phyloP scores from a whole-genome alignment of 2,113 vertebrate species.

The Delphinus delphis region DNA sequence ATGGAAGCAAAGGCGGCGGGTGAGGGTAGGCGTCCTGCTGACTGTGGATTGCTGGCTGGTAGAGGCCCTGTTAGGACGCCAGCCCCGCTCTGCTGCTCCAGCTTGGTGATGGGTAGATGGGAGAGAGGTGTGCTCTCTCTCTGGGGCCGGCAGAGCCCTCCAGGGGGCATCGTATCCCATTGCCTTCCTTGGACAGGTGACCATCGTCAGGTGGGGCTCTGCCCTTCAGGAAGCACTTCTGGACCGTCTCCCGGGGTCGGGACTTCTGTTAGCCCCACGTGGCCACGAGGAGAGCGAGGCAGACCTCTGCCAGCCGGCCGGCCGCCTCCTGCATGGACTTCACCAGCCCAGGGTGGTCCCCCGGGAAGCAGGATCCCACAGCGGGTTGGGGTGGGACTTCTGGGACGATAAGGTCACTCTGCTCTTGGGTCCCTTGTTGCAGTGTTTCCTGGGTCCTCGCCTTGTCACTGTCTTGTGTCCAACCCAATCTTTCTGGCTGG shows the following conservation, averaged over 20 bases:
- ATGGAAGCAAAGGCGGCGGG: not conserved
- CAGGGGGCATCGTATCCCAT: fast-evolving
- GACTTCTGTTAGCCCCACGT: too few relatives aligned
- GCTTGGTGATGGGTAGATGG: not conserved
- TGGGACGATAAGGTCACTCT: not conserved
- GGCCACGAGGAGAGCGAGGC: fast-evolving
- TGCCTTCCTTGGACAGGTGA: not conserved
- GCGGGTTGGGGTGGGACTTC: not conserved
- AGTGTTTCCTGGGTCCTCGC: not conserved
- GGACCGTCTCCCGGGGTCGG: not conserved
- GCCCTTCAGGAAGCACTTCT: not conserved
- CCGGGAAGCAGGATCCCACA: not conserved
- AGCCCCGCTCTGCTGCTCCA: fast-evolving
- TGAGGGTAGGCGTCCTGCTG: not conserved
- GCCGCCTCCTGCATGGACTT: not conserved
- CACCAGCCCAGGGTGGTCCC: too few relatives aligned
- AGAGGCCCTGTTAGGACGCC: not conserved
- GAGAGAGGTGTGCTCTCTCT: not conserved
- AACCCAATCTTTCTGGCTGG: not conserved
- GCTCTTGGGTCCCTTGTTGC: not conserved
- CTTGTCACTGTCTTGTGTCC: not conserved
- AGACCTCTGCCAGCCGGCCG: fast-evolving
- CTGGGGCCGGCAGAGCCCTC: not conserved
- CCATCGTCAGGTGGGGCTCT: not conserved
- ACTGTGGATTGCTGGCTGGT: not conserved